These are phyloP conservation scores for Pyrrhura leucotis DNA, from an alignment of 2,797 vertebrate species.

Conservation along the genomic window DNA sequence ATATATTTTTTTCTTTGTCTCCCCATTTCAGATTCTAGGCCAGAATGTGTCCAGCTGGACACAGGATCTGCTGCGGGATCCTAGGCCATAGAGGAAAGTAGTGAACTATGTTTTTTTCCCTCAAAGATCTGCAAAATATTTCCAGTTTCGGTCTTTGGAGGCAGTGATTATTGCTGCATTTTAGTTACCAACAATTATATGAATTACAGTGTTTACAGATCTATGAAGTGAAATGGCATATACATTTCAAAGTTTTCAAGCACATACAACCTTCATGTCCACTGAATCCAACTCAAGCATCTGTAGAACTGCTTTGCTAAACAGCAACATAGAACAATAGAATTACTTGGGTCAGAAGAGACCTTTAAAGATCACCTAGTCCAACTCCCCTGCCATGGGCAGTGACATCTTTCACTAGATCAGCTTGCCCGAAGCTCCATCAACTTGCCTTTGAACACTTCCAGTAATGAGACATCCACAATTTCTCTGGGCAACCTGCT, in stretches of 20 bases:
- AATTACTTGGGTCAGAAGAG: background rate
- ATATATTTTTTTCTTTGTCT: background rate
- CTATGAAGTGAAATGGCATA: accelerated
- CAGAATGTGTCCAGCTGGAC: background rate
- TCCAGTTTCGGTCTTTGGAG: background rate
- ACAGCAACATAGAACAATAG: accelerated
- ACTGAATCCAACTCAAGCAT: background rate
- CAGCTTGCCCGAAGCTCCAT: background rate
- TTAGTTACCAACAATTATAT: background rate
- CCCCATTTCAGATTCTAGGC: background rate
- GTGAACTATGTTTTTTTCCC: background rate
- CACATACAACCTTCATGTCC: background rate
- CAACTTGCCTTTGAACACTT: background rate
- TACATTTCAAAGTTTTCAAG: background rate
- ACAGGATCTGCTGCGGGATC: background rate
- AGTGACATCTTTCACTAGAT: background rate
- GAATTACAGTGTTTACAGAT: background rate
- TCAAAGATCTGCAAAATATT: background rate
- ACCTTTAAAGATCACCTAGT: background rate
- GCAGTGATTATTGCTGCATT: background rate
- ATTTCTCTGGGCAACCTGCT: background rate
- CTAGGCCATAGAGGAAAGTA: background rate
- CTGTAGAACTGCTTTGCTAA: background rate
- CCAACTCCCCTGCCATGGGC: background rate
- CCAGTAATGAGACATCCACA: background rate